Percentiles rank a stretch among this genome's conserved stretches.
These are phyloP conservation scores for Peromyscus maniculatus DNA, from an alignment of 2,113 vertebrate species.

Conservation along the genomic window DNA sequence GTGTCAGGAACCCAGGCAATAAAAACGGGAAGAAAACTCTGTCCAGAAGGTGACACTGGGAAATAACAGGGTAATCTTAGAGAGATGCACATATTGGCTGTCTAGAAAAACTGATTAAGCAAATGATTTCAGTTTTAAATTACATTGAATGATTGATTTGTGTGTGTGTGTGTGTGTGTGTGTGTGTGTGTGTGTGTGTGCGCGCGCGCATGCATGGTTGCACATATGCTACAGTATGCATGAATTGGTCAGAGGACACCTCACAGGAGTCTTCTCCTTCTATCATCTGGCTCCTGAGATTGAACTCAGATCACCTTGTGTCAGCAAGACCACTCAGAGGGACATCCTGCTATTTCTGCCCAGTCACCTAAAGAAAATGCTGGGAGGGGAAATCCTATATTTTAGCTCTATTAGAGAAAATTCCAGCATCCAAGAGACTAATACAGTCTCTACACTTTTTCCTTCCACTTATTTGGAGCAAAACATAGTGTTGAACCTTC, in stretches of 20 bases:
- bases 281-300: neutral
- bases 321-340: neutral
- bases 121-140: slow-evolving; percentile 64
- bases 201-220: rapidly evolving
- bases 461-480: neutral
- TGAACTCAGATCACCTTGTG: neutral
- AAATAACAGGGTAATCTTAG: slow-evolving; percentile 82
- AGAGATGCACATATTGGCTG: slow-evolving; percentile 74
- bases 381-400: neutral
- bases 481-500: neutral
- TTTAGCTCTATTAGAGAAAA: neutral
- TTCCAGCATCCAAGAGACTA: neutral
- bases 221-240: no score
- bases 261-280: neutral
- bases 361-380: neutral
- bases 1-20: neutral
- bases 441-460: neutral
- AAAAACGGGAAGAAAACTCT: slow-evolving; percentile 68
- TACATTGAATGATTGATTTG: neutral
- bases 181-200: neutral
- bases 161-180: neutral
- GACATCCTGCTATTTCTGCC: neutral
- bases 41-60: slow-evolving; percentile 83
- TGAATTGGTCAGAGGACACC: no score
- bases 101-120: slow-evolving; percentile 83